Evolutionary conservation across 2,113 vertebrate genomes (phyloP).

Genomic region (Xenopus laevis): DNA sequence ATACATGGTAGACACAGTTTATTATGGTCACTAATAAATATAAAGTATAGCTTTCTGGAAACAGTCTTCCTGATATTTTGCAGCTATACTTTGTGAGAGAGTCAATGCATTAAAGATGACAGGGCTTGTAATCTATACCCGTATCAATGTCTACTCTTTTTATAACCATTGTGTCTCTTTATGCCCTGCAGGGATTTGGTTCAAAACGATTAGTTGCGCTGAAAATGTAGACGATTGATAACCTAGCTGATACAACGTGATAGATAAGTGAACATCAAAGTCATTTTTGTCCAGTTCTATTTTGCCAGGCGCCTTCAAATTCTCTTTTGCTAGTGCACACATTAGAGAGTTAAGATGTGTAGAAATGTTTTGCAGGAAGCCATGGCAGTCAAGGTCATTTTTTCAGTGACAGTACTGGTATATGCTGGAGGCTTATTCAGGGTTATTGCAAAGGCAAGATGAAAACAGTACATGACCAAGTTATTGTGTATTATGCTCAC

Average conservation of each 20-base stretch:
- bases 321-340: not conserved
- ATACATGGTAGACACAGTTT: constrained; percentile 4
- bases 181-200: not conserved
- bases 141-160: constrained; percentile 5
- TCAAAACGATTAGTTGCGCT: not conserved
- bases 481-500: too few relatives aligned
- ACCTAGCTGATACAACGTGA: not conserved
- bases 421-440: too few relatives aligned
- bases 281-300: not conserved
- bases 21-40: constrained; percentile 20
- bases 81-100: not conserved
- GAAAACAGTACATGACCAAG: too few relatives aligned
- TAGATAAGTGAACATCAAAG: constrained; percentile 4
- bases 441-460: too few relatives aligned
- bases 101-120: not conserved
- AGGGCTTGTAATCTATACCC: not conserved
- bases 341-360: not conserved
- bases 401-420: not conserved
- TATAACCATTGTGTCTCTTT: not conserved
- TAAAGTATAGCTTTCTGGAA: not conserved
- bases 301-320: not conserved
- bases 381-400: too few relatives aligned
- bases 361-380: too few relatives aligned
- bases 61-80: constrained; percentile 1
- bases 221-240: not conserved